Evolutionary conservation across 2,113 vertebrate species (phyloP).

Genomic region (Cryptotis parvus): DNA sequence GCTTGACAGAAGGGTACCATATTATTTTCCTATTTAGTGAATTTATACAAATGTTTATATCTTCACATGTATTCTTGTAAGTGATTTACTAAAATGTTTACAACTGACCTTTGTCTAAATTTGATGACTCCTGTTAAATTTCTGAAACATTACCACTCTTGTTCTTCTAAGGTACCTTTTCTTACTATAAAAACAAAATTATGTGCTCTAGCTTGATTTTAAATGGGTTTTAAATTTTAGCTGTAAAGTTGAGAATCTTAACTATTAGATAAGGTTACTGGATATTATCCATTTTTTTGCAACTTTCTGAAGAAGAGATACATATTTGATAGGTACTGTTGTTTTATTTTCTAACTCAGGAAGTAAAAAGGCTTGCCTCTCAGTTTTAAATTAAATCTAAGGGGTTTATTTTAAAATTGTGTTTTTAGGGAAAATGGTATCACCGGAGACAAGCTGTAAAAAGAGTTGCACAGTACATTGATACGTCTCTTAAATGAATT

Average conservation of each 20-base stretch:
- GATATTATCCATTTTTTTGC: slow-evolving; percentile 45
- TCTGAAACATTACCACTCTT: too few relatives aligned
- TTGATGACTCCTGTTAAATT: not conserved
- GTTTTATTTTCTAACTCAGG: slow-evolving; percentile 56
- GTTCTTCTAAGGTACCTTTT: too few relatives aligned
- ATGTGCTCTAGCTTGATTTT: slow-evolving; percentile 33
- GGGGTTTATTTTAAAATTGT: slow-evolving; percentile 73
- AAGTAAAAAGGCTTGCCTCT: slow-evolving; percentile 57
- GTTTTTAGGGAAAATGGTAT: slow-evolving; percentile 94
- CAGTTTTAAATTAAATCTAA: slow-evolving; percentile 55
- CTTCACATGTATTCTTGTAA: slow-evolving; percentile 32
- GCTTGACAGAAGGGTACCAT: slow-evolving; percentile 22
- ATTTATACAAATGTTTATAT: slow-evolving; percentile 22
- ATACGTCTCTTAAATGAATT: slow-evolving; percentile 97
- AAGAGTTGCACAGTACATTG: slow-evolving; percentile 96
- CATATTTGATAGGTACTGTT: slow-evolving; percentile 5
- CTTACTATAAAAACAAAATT: not conserved
- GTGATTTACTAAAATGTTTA: slow-evolving; percentile 57
- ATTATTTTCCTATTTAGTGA: slow-evolving; percentile 26
- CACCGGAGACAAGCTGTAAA: slow-evolving; percentile 94
- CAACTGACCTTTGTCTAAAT: not conserved
- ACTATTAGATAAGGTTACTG: slow-evolving; percentile 15
- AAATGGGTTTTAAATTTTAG: slow-evolving; percentile 40
- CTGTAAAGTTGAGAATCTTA: slow-evolving; percentile 42
- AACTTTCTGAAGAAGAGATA: slow-evolving; percentile 41